Evolutionary conservation across 2,113 vertebrate genomes (phyloP), one percentile per base, ranked within the genome.

Genomic region (Engraulis encrasicolus): DNA sequence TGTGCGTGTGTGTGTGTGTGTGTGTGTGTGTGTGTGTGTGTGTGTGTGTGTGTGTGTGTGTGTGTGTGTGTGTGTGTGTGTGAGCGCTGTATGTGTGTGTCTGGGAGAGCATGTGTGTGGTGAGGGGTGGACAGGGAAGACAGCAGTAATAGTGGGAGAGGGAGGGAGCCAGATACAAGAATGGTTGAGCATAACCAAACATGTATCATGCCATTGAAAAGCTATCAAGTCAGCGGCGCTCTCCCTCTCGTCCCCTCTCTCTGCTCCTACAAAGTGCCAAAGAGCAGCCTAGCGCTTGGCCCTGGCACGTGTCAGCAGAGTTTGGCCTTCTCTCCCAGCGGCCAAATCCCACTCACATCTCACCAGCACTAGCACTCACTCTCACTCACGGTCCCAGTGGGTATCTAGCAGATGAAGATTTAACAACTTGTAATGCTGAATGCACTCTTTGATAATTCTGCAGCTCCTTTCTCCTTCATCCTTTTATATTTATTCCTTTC

Each of bases 51-150:
- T 58, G 52, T 58, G 52, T 58, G 52, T 58, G 52, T 58, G 52
- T n/a, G 52, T 58, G 52, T 58, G 52, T n/a, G 52, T n/a, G 52
- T 58, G 52, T 23, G 52, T 58, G 52, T 58, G 52, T 54, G 52
- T 54, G 18, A 20, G 18, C 6, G 52, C 27, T 54, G 18, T 54
- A 6, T 1, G 12, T 61, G 58, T 27, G 58, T 61, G 23, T 61
- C 6, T 27, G n/a, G n/a, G n/a, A n/a, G n/a, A 45, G 58, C 11
- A 23, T 61, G 58, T 61, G 58, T 61, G 58, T 61, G 58, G 58
- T 66, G 61, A 31, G 61, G 23, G 27, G 40, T 45, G 40, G 40
- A n/a, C n/a, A n/a, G n/a, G n/a, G n/a, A n/a, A n/a, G n/a, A n/a
- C n/a, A n/a, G n/a, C n/a, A n/a, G n/a, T n/a, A n/a, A n/a, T 45